Percentiles rank a stretch among this genome's conserved stretches.
phyloP scores from a whole-genome alignment of 2,888 invertebrate species.

The Mythimna lalbum region DNA sequence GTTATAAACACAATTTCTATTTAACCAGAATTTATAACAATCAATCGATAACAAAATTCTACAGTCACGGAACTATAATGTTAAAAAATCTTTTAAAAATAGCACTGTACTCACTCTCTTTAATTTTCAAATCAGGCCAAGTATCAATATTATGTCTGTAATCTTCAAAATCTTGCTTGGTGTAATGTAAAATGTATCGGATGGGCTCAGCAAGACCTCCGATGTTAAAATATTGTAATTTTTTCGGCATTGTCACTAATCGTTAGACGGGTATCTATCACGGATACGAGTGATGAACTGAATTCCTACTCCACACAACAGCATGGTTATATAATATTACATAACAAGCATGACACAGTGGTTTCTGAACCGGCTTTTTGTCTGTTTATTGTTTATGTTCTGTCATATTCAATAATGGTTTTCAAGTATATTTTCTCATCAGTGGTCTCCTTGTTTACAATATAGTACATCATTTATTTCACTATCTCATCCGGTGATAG shows the following conservation, averaged over 20 bases:
- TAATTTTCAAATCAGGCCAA: slow-evolving; percentile 35
- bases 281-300: slow-evolving; percentile 13
- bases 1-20: no score
- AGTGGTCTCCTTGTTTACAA: slow-evolving; percentile 3
- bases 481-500: slow-evolving; percentile 25
- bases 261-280: slow-evolving; percentile 7
- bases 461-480: not conserved
- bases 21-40: no score
- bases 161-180: slow-evolving; percentile 81
- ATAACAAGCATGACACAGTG: slow-evolving; percentile 34
- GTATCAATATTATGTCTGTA: slow-evolving; percentile 67
- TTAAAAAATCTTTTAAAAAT: slow-evolving; percentile 20
- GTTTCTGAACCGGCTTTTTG: slow-evolving; percentile 28
- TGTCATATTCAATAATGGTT: not conserved
- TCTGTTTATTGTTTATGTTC: slow-evolving; percentile 1
- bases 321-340: slow-evolving; percentile 15
- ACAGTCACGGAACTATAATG: not conserved
- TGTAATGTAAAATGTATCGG: slow-evolving; percentile 81
- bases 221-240: slow-evolving; percentile 75
- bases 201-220: slow-evolving; percentile 79
- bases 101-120: slow-evolving; percentile 38
- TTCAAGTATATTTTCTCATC: not conserved
- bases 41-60: no score
- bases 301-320: slow-evolving; percentile 3
- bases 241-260: slow-evolving; percentile 69